Conservation (phyloP, 2,888 invertebrate genomes). For the Luffia ferchaultella region DNA sequence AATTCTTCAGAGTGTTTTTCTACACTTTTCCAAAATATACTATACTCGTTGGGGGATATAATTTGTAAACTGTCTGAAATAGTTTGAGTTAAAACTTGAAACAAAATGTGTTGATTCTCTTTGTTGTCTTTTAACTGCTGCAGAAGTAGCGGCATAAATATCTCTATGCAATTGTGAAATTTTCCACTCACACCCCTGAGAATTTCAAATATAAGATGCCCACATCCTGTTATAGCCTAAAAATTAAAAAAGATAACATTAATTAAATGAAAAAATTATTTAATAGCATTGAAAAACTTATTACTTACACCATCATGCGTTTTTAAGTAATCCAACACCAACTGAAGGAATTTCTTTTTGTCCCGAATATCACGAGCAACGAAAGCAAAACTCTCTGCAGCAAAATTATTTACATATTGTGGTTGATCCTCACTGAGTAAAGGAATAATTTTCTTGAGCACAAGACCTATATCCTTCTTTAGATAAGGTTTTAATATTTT, state of each 20-base stretch:
- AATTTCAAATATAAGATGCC: conserved; percentile 88
- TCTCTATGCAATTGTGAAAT: conserved; percentile 84
- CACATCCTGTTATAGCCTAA: conserved; percentile 81
- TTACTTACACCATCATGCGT: conserved; percentile 72
- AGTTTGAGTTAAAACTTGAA: conserved; percentile 71
- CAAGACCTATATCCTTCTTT: conserved; percentile 77
- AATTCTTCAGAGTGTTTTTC: conserved; percentile 39
- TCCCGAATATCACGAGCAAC: conserved; percentile 89
- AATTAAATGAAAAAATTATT: conserved; percentile 16
- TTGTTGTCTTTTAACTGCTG: conserved; percentile 62
- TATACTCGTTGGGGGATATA: conserved; percentile 70
- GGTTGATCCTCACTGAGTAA: conserved; percentile 81
- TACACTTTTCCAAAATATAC: conserved; percentile 70
- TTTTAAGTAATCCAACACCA: conserved; percentile 73
- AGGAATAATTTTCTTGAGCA: conserved; percentile 77
- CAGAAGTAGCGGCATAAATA: conserved; percentile 74
- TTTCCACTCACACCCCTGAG: conserved; percentile 83
- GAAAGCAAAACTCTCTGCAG: conserved; percentile 96
- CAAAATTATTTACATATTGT: conserved; percentile 89
- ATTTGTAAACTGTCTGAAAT: conserved; percentile 69
- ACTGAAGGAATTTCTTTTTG: conserved; percentile 74
- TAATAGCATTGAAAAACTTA: conserved; percentile 6
- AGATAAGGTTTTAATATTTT: conserved; percentile 88
- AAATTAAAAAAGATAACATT: conserved; percentile 16
- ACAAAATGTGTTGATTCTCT: conserved; percentile 62